Evolutionary conservation across 2,113 vertebrate genomes (phyloP).

Genomic region (Peromyscus maniculatus): DNA sequence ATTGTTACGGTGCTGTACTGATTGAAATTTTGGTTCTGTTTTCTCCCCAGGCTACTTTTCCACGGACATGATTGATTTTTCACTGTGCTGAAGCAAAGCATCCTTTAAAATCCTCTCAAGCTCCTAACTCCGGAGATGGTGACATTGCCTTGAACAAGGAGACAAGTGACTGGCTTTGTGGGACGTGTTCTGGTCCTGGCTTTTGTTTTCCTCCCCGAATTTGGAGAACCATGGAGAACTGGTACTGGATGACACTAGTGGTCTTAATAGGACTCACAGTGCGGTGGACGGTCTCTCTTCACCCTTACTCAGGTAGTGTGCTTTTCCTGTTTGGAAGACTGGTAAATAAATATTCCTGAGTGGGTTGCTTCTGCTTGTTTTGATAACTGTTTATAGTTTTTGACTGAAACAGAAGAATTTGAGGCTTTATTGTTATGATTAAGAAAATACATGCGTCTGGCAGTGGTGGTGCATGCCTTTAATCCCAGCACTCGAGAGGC

Average conservation of each 20-base stretch:
- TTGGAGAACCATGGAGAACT: slow-evolving; percentile 91
- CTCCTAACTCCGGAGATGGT: neutral
- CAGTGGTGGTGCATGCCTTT: neutral
- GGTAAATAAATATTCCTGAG: slow-evolving; percentile 23
- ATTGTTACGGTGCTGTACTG: neutral
- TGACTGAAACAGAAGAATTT: slow-evolving; percentile 18
- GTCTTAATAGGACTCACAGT: slow-evolving; percentile 91
- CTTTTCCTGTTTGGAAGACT: slow-evolving; percentile 12
- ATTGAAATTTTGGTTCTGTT: slow-evolving; percentile 52
- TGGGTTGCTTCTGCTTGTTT: neutral
- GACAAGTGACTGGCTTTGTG: neutral
- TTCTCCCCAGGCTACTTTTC: slow-evolving; percentile 47
- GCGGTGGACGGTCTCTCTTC: slow-evolving; percentile 96
- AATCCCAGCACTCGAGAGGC: neutral
- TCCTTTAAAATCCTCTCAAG: slow-evolving; percentile 24
- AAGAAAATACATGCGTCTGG: neutral
- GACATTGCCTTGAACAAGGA: slow-evolving; percentile 45
- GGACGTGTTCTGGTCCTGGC: neutral
- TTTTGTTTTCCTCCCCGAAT: slow-evolving; percentile 10
- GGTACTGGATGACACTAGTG: slow-evolving; percentile 89
- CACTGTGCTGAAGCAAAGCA: neutral
- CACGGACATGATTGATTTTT: neutral
- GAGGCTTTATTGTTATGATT: neutral
- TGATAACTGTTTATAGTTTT: neutral
- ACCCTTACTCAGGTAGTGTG: slow-evolving; percentile 94